Conservation (phyloP, 2,113 vertebrate genomes). For the Oenanthe oenanthe region DNA sequence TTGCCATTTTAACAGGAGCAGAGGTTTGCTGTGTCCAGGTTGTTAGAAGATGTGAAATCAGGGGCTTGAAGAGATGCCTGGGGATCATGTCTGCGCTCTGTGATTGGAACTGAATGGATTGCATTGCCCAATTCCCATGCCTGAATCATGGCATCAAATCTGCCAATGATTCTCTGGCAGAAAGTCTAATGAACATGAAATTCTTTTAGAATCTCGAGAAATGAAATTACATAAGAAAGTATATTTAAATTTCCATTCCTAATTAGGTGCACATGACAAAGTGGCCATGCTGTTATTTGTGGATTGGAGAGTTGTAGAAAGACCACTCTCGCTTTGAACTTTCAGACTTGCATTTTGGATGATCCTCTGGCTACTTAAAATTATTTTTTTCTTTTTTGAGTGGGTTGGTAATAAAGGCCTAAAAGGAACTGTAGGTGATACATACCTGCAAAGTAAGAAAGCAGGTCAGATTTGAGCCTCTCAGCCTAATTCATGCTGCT, state of each 20-base stretch:
- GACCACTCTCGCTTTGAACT: constrained; percentile 27
- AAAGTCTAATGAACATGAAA: not conserved
- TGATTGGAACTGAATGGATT: not conserved
- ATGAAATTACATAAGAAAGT: not conserved
- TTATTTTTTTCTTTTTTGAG: not conserved
- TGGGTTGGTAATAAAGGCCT: not conserved
- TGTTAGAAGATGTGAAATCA: not conserved
- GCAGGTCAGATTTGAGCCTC: not conserved
- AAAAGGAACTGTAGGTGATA: not conserved
- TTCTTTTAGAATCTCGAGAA: not conserved
- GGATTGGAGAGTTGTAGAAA: constrained; percentile 31
- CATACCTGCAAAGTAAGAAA: not conserved
- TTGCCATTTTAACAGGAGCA: not conserved
- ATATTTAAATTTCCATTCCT: not conserved
- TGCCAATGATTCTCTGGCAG: not conserved
- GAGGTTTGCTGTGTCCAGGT: not conserved
- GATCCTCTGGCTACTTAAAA: constrained; percentile 8
- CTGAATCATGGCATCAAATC: not conserved
- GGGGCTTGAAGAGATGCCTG: not conserved
- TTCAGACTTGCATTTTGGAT: constrained; percentile 31
- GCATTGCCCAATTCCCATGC: not conserved
- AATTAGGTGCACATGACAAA: not conserved
- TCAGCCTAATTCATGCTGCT: not conserved
- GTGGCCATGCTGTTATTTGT: not conserved
- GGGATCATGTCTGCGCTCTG: not conserved